Percentiles rank a stretch among this genome's conserved stretches.
These are phyloP conservation scores for Ptilonorhynchus violaceus DNA, from an alignment of 2,113 vertebrate species.

Conservation along the genomic window DNA sequence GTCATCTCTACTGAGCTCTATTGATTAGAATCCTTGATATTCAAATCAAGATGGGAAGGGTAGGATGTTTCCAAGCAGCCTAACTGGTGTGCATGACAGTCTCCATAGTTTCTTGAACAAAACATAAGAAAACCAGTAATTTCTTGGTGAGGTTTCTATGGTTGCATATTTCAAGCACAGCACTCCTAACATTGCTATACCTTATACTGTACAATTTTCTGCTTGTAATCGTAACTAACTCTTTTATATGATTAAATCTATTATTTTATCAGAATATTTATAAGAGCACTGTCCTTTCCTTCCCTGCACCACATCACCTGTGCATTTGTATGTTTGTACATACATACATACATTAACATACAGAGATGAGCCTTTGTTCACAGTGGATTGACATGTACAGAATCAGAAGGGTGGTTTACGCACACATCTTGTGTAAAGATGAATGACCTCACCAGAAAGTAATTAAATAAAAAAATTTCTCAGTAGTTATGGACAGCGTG, in stretches of 20 bases:
- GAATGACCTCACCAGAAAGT: not conserved
- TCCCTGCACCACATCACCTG: too few relatives aligned
- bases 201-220: not conserved
- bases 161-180: not conserved
- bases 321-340: not conserved
- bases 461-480: not conserved
- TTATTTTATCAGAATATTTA: not conserved
- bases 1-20: not conserved
- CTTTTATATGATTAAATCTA: not conserved
- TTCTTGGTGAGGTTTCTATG: not conserved
- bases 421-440: accelerated
- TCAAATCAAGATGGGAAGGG: not conserved
- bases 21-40: not conserved
- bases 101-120: not conserved
- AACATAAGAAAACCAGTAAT: not conserved
- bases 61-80: accelerated
- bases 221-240: not conserved
- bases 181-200: not conserved
- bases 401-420: not conserved
- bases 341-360: accelerated
- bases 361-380: not conserved
- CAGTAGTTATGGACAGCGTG: too few relatives aligned
- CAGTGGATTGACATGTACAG: not conserved
- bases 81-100: not conserved
- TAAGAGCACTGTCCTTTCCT: not conserved